These are phyloP conservation scores for Notamacropus eugenii DNA, from an alignment of 2,797 vertebrate species.

Conservation along the genomic window DNA sequence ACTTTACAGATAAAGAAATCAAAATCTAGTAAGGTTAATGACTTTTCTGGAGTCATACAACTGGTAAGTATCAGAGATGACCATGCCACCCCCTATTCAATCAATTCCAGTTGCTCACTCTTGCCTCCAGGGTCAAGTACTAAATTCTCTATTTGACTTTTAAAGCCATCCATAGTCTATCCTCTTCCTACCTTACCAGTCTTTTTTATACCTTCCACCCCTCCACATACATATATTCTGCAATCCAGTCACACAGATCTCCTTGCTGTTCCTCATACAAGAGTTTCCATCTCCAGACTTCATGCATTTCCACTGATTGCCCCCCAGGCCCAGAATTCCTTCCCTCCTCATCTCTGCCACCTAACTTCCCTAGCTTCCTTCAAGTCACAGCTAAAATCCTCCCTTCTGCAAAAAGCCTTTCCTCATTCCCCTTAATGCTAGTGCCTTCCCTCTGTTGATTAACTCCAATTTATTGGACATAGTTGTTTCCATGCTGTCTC, in stretches of 20 bases:
- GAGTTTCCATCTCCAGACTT: neutral
- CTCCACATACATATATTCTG: neutral
- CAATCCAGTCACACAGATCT: neutral
- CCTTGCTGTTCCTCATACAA: neutral
- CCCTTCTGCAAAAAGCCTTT: neutral
- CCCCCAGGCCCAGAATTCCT: neutral
- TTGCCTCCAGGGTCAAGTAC: no score
- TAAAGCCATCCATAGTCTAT: no score
- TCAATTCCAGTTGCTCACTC: no score
- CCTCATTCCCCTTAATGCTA: neutral
- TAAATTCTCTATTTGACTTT: no score
- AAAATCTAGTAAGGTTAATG: neutral
- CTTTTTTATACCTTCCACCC: neutral
- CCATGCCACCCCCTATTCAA: neutral
- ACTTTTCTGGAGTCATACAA: neutral
- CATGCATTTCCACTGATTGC: neutral
- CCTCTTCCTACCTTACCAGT: no score
- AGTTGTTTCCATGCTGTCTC: neutral
- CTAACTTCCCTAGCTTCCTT: neutral
- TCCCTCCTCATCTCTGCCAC: neutral
- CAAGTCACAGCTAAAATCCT: neutral
- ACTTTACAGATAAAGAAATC: neutral
- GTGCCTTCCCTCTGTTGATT: neutral
- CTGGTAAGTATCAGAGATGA: neutral
- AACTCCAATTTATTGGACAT: neutral